Base-by-base conservation (phyloP, 2,797 vertebrate species). In the Nasua narica region DNA sequence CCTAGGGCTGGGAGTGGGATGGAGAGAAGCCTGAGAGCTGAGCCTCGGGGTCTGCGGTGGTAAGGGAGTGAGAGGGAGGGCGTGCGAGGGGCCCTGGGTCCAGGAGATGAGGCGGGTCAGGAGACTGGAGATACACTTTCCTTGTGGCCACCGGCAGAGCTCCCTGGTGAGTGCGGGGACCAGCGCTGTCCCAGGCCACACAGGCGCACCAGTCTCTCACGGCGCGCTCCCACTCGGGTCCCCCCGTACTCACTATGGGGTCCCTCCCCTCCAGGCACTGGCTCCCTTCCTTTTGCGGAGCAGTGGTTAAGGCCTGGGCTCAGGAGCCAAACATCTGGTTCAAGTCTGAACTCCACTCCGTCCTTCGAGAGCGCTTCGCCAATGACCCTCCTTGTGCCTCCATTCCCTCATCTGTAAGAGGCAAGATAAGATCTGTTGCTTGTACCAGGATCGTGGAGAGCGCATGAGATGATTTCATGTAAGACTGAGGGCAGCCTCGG, bases 161-260 rank as follows among this genome's bases (percentile, higher is more conserved):
- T 21, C 60, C 65, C 3, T 0, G 6, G 48, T 10, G 46, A 15
- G 58, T 5, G 18, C 0, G 37, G 50, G 43, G 7, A 1, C 13
- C 35, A 21, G 52, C 1, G 4, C n/a, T 2, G 4, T 7, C 3
- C 5, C 35, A 4, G 0, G 1, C 32, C 19, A 54, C 5, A 3
- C 43, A 16, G 29, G 15, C 0, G 4, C 2, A 7, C 15, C 21
- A 14, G 5, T 19, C 65, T 67, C 65, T 67, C 25, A 43, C 7
- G 4, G 0, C 0, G 3, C 21, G 3, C 19, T 9, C 29, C 54
- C 0, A 0, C 58, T 32, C 4, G 4, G 40, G 27, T 56, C 2
- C 2, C 40, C 25, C 15, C 7, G 0, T 16, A 2, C 19, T n/a
- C 29, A 56, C 56, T 48, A 2, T 23, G 58, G 82, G 58, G 46